Base-by-base conservation (phyloP, 2,888 invertebrate genomes). In the Cetonia aurata region DNA sequence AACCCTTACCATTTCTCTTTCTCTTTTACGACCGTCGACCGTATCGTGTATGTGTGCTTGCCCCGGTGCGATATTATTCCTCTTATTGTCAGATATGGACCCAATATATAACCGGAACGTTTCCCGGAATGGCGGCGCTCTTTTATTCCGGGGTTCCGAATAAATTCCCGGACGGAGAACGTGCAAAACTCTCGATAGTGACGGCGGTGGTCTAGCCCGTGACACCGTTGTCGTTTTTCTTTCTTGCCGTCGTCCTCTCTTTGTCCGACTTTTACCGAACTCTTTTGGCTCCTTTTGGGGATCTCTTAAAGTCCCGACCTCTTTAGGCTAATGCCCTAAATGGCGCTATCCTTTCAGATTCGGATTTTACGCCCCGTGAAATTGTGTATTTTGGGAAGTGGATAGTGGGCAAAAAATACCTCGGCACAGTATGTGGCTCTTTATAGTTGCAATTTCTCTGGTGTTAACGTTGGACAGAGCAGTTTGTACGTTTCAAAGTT, bases 131-230 rank as follows among this genome's bases (percentile, higher is more conserved):
- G 75, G 79, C 77, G 77, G 76, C 48, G 76, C 75, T 78, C 78
- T 78, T 79, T 79, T 78, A 79, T 78, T 74, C 75, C 76, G 78
- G 74, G 62, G 17, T 62, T 50, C 73, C 74, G 74, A 78, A 79
- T 79, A 79, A 78, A 79, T 79, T 79, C 77, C 75, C 75, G 72
- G 25, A 37, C 70, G 72, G 75, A 78, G 76, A 79, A 79, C 80
- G 79, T 80, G 80, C 77, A 78, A 80, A 80, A 79, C 78, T 75
- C 74, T 76, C 50, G 71, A 76, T 76, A 75, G 75, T 75, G 60
- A 68, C 50, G 62, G 48, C 44, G 62, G 62, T 50, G 48, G 68
- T 52, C 60, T 67, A 44, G 67, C 42, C 41, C 41, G 57, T 57
- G 41, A 41, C 68, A 69, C 68, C 67, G 69, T 42, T 70, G 53